phyloP scores from a whole-genome alignment of 2,888 invertebrate species.

The Drepana falcataria region DNA sequence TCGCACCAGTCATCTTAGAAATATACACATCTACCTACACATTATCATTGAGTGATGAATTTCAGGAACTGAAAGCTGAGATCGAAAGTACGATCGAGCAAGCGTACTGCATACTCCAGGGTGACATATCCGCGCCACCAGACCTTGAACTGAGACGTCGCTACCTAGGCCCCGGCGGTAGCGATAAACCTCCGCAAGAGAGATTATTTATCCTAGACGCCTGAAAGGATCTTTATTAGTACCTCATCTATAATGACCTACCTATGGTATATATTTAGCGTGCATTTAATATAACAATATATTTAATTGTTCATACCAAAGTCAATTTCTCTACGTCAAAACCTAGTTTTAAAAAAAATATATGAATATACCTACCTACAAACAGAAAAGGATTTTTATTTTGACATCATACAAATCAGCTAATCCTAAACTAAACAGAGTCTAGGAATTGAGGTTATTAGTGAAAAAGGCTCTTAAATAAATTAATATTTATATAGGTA shows the following conservation, averaged over 20 bases:
- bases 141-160: constrained; percentile 62
- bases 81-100: constrained; percentile 72
- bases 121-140: constrained; percentile 73
- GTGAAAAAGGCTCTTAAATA: too few species aligned
- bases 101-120: constrained; percentile 73
- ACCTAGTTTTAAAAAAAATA: neutral
- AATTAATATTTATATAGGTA: too few species aligned
- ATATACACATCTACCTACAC: too few species aligned
- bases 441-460: too few species aligned
- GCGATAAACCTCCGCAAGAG: constrained; percentile 64
- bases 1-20: too few species aligned
- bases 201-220: constrained; percentile 61
- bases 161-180: constrained; percentile 62
- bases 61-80: constrained; percentile 66
- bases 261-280: neutral
- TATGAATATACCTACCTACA: neutral
- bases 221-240: constrained; percentile 12
- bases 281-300: neutral
- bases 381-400: too few species aligned
- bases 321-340: neutral
- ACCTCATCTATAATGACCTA: neutral
- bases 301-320: too few species aligned
- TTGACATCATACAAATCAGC: too few species aligned
- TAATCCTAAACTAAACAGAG: too few species aligned
- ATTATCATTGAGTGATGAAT: constrained; percentile 11